Evolutionary conservation across 2,113 vertebrate species (phyloP).

Genomic region (Syrrhaptes paradoxus): DNA sequence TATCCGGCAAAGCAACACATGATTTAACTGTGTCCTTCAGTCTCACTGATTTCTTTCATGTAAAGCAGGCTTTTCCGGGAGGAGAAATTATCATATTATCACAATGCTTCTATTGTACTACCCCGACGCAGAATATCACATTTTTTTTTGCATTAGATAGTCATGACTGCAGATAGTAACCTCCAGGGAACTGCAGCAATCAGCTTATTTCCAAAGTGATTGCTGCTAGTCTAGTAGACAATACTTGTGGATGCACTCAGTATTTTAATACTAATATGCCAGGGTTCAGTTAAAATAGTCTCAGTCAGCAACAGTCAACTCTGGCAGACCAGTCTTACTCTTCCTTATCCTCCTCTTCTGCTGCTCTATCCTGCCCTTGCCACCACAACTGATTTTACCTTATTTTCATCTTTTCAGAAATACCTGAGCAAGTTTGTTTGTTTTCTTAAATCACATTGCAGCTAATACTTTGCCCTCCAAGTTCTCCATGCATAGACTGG

Average conservation of each 20-base stretch:
- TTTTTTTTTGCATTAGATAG: background rate
- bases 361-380: background rate
- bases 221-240: background rate
- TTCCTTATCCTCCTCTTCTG: background rate
- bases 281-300: background rate
- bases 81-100: background rate
- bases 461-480: background rate
- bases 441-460: background rate
- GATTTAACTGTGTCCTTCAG: background rate
- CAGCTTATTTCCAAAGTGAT: background rate
- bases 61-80: background rate
- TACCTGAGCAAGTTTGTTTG: background rate
- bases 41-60: background rate
- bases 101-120: background rate
- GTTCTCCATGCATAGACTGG: background rate
- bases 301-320: background rate
- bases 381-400: background rate
- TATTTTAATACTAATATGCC: background rate
- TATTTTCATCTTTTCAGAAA: background rate
- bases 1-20: background rate
- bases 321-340: background rate
- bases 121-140: background rate
- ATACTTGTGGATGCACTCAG: background rate
- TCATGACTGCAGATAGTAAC: background rate
- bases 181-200: background rate